Conservation (phyloP, 2,113 vertebrate species). For the Silurus asotus region DNA sequence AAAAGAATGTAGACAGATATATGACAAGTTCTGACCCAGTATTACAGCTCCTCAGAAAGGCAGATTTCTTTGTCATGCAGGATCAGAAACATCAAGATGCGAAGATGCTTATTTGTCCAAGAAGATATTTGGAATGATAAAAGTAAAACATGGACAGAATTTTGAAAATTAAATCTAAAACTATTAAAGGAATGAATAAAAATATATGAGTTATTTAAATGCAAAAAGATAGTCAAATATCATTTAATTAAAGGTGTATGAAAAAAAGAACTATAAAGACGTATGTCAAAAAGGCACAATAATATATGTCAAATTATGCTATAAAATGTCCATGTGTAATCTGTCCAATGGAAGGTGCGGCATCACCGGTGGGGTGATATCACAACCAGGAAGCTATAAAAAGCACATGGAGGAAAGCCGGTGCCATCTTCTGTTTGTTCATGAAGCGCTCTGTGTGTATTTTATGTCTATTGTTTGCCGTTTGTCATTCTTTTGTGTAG, state of each 20-base stretch:
- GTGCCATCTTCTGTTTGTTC: too few species aligned
- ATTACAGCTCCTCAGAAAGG: neutral
- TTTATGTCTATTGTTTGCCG: too few species aligned
- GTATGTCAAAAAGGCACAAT: neutral
- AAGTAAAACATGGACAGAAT: neutral
- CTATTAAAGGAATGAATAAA: neutral
- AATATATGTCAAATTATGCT: conserved; percentile 9
- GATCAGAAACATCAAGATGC: neutral
- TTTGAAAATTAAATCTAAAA: neutral
- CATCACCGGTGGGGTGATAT: too few species aligned
- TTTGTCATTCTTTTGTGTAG: too few species aligned
- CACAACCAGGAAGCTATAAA: too few species aligned
- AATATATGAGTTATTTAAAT: too few species aligned
- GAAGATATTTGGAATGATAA: neutral
- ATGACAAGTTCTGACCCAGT: conserved; percentile 14
- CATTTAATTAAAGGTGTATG: neutral
- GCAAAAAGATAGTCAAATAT: too few species aligned
- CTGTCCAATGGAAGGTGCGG: too few species aligned
- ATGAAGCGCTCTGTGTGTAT: too few species aligned
- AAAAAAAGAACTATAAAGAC: neutral
- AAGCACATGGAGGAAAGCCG: too few species aligned
- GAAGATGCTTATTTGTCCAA: neutral
- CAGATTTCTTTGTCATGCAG: neutral
- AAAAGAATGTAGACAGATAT: neutral
- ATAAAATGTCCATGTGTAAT: neutral